A percentile compares a stretch with the other conserved stretches of the same genome.
Conservation (phyloP, 1,140 invertebrate species). For the Eciton burchellii region DNA sequence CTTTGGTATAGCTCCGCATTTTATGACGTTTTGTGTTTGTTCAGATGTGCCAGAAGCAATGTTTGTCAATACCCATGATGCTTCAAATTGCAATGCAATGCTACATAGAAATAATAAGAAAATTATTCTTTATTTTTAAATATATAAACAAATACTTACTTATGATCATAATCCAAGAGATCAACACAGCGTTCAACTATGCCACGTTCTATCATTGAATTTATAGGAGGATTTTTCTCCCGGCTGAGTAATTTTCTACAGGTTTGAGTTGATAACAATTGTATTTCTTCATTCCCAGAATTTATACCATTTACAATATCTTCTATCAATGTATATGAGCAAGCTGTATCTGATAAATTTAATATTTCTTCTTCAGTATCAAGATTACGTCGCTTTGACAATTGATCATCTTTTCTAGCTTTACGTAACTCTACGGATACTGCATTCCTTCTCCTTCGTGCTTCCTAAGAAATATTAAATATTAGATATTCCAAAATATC, state of each 20-base stretch:
- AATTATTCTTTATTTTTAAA: constrained; percentile 25
- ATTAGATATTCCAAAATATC: not conserved
- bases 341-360: constrained; percentile 86
- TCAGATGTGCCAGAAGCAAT: constrained; percentile 97
- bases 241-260: constrained; percentile 96
- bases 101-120: constrained; percentile 84
- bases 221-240: constrained; percentile 97
- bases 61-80: constrained; percentile 99
- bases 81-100: constrained; percentile 97
- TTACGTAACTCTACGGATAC: constrained; percentile 96
- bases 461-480: constrained; percentile 87
- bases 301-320: constrained; percentile 89
- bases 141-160: constrained; percentile 85
- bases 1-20: constrained; percentile 94
- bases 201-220: constrained; percentile 94
- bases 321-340: constrained; percentile 83
- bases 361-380: constrained; percentile 84
- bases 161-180: constrained; percentile 90
- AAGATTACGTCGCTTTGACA: constrained; percentile 97
- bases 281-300: constrained; percentile 87
- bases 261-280: constrained; percentile 90
- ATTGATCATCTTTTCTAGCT: constrained; percentile 96
- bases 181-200: constrained; percentile 94
- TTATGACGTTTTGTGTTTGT: constrained; percentile 95
- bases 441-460: constrained; percentile 94